Conservation (phyloP, 2,797 vertebrate species). For the Schizopygopsis pylzovi region DNA sequence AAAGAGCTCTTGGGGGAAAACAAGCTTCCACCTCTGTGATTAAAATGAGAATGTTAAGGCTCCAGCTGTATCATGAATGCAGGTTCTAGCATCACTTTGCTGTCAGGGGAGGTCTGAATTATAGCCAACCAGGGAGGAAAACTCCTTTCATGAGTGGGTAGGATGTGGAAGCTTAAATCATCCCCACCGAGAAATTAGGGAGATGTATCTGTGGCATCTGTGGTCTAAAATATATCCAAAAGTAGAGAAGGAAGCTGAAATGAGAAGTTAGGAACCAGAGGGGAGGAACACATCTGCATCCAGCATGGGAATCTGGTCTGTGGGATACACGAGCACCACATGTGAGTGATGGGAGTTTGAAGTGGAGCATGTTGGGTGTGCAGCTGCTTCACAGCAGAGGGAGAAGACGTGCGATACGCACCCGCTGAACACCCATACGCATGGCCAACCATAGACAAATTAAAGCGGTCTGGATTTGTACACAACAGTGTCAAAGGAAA, state of each 20-base stretch:
- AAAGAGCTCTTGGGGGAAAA: no score
- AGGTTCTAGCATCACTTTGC: constrained; percentile 19
- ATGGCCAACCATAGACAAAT: constrained; percentile 21
- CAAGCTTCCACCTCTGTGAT: constrained; percentile 5
- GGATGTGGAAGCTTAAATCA: constrained; percentile 11
- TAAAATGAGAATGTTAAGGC: constrained; percentile 40
- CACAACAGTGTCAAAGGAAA: constrained; percentile 30
- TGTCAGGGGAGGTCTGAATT: constrained; percentile 16
- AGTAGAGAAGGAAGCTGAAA: constrained; percentile 17
- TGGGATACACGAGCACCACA: constrained; percentile 17
- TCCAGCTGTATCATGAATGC: not conserved
- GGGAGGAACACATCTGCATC: constrained; percentile 41
- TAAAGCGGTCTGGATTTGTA: constrained; percentile 22
- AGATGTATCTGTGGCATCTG: not conserved
- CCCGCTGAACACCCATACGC: not conserved
- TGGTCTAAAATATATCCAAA: constrained; percentile 33
- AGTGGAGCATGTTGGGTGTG: constrained; percentile 20
- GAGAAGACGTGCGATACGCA: not conserved
- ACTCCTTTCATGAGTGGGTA: constrained; percentile 13
- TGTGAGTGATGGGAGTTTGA: constrained; percentile 25
- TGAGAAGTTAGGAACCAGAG: constrained; percentile 24
- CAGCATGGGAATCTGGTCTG: constrained; percentile 33
- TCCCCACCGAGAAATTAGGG: constrained; percentile 10
- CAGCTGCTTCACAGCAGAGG: constrained; percentile 20
- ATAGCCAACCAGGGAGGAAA: not conserved